Evolutionary conservation across 2,888 invertebrate species (phyloP).

Genomic region (Drosophila bunnanda): DNA sequence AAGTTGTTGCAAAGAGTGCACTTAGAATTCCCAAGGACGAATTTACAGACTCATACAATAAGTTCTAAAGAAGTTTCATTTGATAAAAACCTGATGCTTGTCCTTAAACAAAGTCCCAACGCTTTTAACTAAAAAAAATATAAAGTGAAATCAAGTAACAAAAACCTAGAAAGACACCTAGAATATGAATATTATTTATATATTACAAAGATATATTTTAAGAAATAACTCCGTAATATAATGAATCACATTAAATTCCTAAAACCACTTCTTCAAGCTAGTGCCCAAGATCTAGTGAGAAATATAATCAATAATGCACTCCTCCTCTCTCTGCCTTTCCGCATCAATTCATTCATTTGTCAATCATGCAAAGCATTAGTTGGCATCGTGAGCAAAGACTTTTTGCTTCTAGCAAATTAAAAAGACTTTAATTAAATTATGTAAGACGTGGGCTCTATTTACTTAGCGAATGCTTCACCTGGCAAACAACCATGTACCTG

Average conservation of each 20-base stretch:
- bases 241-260: neutral
- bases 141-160: neutral
- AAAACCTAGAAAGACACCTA: neutral
- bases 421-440: conserved; percentile 43
- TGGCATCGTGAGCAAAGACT: conserved; percentile 10
- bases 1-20: neutral
- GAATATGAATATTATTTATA: neutral
- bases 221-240: neutral
- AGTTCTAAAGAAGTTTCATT: neutral
- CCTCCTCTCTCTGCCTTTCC: neutral
- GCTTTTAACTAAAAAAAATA: too few species aligned
- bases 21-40: neutral
- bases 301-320: conserved; percentile 23
- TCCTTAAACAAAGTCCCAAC: neutral
- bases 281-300: neutral
- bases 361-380: conserved; percentile 24
- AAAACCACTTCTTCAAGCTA: neutral
- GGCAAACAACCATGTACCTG: neutral
- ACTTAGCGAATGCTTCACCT: neutral
- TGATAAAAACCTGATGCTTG: neutral
- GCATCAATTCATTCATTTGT: conserved; percentile 24
- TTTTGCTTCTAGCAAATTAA: conserved; percentile 36
- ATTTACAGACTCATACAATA: neutral
- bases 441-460: conserved; percentile 5
- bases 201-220: neutral